These are phyloP conservation scores for Psix sp. DNA, from an alignment of 1,140 invertebrate genomes.

Conservation along the genomic window DNA sequence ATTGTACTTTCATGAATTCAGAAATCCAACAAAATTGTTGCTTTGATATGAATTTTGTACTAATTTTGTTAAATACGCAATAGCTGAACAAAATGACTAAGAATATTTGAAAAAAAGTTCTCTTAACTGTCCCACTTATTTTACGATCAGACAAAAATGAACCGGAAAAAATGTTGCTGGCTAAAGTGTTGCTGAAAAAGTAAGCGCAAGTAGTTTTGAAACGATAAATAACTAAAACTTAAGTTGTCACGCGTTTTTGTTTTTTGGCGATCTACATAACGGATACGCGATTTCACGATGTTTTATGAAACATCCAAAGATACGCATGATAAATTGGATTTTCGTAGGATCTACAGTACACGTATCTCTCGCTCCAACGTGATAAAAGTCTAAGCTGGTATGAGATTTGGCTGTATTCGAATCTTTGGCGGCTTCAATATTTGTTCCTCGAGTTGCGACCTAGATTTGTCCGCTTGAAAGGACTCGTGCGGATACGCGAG, in stretches of 20 bases:
- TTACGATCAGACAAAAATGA: too few relatives aligned
- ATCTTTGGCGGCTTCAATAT: constrained; percentile 63
- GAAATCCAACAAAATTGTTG: too few relatives aligned
- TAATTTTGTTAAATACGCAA: too few relatives aligned
- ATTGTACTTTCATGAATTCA: too few relatives aligned
- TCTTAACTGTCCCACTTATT: too few relatives aligned
- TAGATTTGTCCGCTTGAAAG: constrained; percentile 56
- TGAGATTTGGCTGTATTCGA: constrained; percentile 65
- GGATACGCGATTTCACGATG: constrained; percentile 49
- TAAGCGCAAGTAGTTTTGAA: constrained; percentile 4
- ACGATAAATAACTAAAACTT: constrained; percentile 44
- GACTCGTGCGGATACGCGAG: constrained; percentile 48
- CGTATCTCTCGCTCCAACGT: constrained; percentile 52
- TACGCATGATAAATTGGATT: constrained; percentile 58
- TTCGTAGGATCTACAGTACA: constrained; percentile 53
- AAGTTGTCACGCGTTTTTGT: constrained; percentile 33
- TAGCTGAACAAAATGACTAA: too few relatives aligned
- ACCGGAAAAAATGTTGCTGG: too few relatives aligned
- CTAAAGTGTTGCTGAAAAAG: too few relatives aligned
- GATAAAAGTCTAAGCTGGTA: constrained; percentile 62
- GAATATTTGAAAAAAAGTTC: too few relatives aligned
- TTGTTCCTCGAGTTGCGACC: constrained; percentile 56
- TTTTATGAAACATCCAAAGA: constrained; percentile 52
- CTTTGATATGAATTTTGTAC: too few relatives aligned
- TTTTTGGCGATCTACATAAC: constrained; percentile 42